Conservation (phyloP, 2,113 vertebrate genomes). For the Silurus glanis region DNA sequence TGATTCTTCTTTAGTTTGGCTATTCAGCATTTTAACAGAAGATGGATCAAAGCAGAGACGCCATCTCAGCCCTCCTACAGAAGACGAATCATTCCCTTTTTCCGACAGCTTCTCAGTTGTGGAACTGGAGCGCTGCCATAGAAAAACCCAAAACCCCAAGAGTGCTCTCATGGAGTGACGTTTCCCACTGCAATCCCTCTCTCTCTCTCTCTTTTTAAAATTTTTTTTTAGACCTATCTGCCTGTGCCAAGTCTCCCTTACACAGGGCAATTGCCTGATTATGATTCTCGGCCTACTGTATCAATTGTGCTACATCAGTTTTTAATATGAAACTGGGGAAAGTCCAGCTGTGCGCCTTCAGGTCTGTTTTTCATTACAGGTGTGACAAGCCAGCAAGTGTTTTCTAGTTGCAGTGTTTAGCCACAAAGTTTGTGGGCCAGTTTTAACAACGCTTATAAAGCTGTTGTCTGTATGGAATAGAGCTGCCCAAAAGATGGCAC, state of each 20-base stretch:
- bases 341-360: neutral
- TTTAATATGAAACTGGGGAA: constrained; percentile 8
- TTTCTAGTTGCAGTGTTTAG: neutral
- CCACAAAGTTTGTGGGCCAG: neutral
- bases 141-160: constrained; percentile 47
- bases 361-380: constrained; percentile 22
- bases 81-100: constrained; percentile 39
- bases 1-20: constrained; percentile 24
- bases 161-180: constrained; percentile 21
- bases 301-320: neutral
- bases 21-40: constrained; percentile 23
- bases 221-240: constrained; percentile 11
- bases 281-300: constrained; percentile 21
- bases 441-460: neutral
- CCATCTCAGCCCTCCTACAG: constrained; percentile 15
- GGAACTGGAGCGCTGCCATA: constrained; percentile 44
- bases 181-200: constrained; percentile 37
- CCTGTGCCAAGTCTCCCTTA: constrained; percentile 15
- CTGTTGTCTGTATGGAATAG: constrained; percentile 38
- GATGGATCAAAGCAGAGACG: constrained; percentile 43
- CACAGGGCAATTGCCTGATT: constrained; percentile 12
- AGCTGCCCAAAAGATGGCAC: constrained; percentile 69
- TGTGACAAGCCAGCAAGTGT: constrained; percentile 20
- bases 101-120: constrained; percentile 41
- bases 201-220: too few species aligned